phyloP scores from a whole-genome alignment of 2,797 vertebrate species.

The Anguilla marmorata region DNA sequence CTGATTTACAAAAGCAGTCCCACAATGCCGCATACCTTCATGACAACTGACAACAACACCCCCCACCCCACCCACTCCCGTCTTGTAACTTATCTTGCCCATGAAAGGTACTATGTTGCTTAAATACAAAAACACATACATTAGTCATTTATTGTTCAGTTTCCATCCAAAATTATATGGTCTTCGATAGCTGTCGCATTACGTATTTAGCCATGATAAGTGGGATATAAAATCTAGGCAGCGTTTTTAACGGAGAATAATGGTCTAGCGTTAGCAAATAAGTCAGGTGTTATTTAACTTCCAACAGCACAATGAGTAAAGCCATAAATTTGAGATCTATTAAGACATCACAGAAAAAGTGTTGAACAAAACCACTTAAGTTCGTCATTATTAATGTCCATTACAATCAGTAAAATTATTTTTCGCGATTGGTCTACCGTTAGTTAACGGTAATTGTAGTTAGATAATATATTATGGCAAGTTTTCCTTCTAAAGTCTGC shows the following conservation, averaged over 20 bases:
- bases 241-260: background rate
- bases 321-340: background rate
- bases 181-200: background rate
- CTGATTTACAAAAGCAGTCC: background rate
- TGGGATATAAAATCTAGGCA: background rate
- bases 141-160: background rate
- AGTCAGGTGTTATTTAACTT: background rate
- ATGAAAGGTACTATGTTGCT: background rate
- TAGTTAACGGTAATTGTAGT: background rate
- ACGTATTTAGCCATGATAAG: background rate
- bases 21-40: background rate
- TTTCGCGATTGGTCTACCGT: background rate
- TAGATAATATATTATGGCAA: background rate
- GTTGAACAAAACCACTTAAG: background rate
- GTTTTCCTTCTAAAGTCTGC: background rate
- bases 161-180: background rate
- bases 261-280: background rate
- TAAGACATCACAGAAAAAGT: background rate
- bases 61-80: background rate
- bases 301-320: background rate
- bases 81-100: background rate
- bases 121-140: background rate
- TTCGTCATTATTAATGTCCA: background rate
- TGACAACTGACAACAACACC: background rate
- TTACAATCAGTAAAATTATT: background rate